Evolutionary conservation across 2,113 vertebrate species (phyloP).

Genomic region (Hyperopisus bebe): DNA sequence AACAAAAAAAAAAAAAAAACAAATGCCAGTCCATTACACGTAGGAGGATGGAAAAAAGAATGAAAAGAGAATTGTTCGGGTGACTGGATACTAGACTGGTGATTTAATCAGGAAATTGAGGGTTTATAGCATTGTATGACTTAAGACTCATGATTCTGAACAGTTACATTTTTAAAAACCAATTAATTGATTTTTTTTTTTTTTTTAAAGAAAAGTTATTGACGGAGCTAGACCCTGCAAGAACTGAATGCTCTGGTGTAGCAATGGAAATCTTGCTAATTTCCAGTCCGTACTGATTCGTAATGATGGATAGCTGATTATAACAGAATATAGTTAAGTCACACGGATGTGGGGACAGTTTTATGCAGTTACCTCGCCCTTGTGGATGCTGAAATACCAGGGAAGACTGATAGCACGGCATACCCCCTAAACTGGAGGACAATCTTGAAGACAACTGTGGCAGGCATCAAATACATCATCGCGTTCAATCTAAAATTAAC

Average conservation of each 20-base stretch:
- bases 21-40: not conserved
- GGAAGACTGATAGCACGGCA: not conserved
- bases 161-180: not conserved
- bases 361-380: not conserved
- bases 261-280: not conserved
- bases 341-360: not conserved
- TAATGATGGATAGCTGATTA: not conserved
- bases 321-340: not conserved
- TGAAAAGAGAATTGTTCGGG: not conserved
- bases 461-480: not conserved
- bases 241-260: not conserved
- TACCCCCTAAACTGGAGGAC: not conserved
- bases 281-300: not conserved
- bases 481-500: not conserved
- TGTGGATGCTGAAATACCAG: not conserved
- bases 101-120: not conserved
- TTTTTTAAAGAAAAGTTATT: not conserved
- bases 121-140: not conserved
- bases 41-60: not conserved
- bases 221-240: not conserved
- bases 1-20: not conserved
- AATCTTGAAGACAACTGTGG: not conserved
- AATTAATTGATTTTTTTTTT: not conserved
- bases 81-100: not conserved
- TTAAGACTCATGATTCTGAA: not conserved